phyloP scores from a whole-genome alignment of 2,888 invertebrate species.

The Halocaridina rubra region DNA sequence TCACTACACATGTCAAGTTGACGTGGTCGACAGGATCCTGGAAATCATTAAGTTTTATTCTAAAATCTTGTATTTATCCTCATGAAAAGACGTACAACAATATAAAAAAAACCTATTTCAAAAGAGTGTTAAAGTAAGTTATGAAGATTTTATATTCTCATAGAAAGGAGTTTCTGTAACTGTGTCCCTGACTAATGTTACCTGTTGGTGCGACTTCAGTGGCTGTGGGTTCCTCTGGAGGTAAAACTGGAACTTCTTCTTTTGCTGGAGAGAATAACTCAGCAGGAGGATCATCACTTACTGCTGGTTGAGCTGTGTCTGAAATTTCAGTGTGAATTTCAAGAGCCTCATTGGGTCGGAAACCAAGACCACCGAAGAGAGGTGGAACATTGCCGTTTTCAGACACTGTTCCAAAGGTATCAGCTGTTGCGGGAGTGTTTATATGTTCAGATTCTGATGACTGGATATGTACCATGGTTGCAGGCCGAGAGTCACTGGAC shows the following conservation, averaged over 20 bases:
- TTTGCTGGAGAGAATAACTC: background rate
- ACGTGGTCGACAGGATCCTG: slow-evolving; percentile 31
- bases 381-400: slow-evolving; percentile 3
- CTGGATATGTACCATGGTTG: background rate
- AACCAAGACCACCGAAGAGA: background rate
- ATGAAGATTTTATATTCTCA: too few relatives aligned
- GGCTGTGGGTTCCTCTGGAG: background rate
- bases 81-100: background rate
- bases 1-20: slow-evolving; percentile 44
- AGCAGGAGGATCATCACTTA: too few relatives aligned
- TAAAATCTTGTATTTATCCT: background rate
- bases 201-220: slow-evolving; percentile 3
- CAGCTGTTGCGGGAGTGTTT: background rate
- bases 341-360: background rate
- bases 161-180: too few relatives aligned
- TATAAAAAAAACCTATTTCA: background rate
- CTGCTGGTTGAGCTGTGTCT: too few relatives aligned
- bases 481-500: background rate
- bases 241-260: background rate
- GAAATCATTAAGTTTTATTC: background rate
- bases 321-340: background rate
- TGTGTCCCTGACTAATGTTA: too few relatives aligned
- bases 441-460: slow-evolving; percentile 4
- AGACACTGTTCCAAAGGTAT: background rate
- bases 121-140: too few relatives aligned